Conservation (phyloP, 2,113 vertebrate genomes). For the Thermophis baileyi region DNA sequence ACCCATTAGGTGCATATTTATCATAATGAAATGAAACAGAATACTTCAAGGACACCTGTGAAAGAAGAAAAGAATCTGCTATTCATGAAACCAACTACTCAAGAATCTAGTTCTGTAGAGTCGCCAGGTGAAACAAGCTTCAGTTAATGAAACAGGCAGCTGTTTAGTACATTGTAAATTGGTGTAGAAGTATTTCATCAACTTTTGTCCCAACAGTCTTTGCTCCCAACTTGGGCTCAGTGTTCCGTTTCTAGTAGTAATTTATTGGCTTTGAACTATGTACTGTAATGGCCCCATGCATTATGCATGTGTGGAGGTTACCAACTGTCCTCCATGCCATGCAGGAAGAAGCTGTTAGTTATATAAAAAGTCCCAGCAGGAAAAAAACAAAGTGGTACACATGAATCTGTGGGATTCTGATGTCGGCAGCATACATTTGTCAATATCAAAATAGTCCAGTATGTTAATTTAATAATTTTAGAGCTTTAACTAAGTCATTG, state of each 20-base stretch:
- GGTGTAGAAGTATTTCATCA: background rate
- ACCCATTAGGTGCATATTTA: background rate
- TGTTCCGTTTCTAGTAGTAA: background rate
- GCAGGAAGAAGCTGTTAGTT: background rate
- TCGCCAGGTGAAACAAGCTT: background rate
- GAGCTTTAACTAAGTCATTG: constrained; percentile 12
- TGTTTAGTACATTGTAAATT: background rate
- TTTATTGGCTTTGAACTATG: background rate
- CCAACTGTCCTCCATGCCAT: background rate
- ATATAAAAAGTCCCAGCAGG: background rate
- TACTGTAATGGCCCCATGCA: background rate
- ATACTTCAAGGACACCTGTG: background rate
- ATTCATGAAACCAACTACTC: background rate
- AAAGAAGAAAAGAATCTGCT: background rate
- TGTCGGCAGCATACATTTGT: background rate
- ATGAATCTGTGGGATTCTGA: background rate
- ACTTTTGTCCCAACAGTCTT: background rate
- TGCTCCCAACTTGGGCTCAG: background rate
- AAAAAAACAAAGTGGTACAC: background rate
- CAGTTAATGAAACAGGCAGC: background rate
- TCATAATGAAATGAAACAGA: background rate
- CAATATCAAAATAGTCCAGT: background rate
- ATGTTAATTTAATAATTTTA: background rate
- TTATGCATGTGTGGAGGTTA: background rate
- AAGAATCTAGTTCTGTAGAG: background rate